phyloP scores from a whole-genome alignment of 2,888 invertebrate genomes.

The Megastigmus dorsalis region DNA sequence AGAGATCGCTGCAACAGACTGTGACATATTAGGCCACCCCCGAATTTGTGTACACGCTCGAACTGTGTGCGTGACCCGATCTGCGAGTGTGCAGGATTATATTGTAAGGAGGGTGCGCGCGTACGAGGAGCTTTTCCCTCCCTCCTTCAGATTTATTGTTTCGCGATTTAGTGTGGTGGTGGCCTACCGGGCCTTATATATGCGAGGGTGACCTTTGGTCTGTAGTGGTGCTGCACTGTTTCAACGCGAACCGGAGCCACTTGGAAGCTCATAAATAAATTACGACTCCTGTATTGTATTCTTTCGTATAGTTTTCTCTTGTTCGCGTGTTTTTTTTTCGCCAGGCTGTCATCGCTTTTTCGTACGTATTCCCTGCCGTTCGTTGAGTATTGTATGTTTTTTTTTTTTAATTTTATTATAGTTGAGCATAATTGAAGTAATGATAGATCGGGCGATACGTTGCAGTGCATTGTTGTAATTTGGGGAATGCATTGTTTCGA shows the following conservation, averaged over 20 bases:
- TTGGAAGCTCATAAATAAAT: slow-evolving; percentile 50
- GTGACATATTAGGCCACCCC: slow-evolving; percentile 74
- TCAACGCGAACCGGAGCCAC: slow-evolving; percentile 17
- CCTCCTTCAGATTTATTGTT: slow-evolving; percentile 69
- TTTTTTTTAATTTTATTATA: too few species aligned
- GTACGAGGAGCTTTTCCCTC: slow-evolving; percentile 59
- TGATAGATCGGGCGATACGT: too few species aligned
- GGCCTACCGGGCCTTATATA: slow-evolving; percentile 61
- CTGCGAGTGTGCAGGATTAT: too few species aligned
- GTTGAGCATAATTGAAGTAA: too few species aligned
- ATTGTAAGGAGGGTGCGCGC: slow-evolving; percentile 62
- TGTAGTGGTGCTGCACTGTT: background rate
- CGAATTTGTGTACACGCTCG: slow-evolving; percentile 63
- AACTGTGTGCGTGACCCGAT: too few species aligned
- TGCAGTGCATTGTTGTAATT: too few species aligned
- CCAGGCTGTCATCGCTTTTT: too few species aligned
- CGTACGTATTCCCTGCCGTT: too few species aligned
- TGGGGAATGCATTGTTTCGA: too few species aligned
- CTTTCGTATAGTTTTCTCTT: too few species aligned
- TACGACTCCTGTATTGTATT: slow-evolving; percentile 41
- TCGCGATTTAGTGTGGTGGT: slow-evolving; percentile 71
- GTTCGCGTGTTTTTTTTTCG: too few species aligned
- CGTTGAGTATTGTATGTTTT: too few species aligned
- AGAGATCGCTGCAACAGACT: slow-evolving; percentile 73
- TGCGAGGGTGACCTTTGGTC: slow-evolving; percentile 22